Conservation (phyloP, 2,113 vertebrate genomes). For the Lathamus discolor region DNA sequence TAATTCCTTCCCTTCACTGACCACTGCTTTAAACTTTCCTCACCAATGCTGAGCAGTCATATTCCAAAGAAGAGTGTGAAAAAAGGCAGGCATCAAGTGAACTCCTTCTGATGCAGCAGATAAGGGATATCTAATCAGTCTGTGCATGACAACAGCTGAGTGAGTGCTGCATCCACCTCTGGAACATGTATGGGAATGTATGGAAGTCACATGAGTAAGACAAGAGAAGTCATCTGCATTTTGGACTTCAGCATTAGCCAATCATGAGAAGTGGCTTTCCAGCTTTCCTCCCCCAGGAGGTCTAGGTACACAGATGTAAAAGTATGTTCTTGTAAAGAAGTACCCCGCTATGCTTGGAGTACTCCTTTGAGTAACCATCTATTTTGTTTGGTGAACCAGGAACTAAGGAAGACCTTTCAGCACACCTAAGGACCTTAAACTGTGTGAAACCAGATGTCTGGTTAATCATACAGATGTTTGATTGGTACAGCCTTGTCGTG, state of each 20-base stretch:
- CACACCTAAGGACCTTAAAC: not conserved
- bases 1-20: not conserved
- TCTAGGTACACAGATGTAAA: not conserved
- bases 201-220: not conserved
- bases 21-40: not conserved
- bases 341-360: not conserved
- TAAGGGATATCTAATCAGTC: not conserved
- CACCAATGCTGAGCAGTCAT: not conserved
- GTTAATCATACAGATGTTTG: not conserved
- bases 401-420: fast-evolving
- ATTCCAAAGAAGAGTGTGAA: not conserved
- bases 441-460: not conserved
- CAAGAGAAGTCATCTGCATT: not conserved
- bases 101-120: not conserved
- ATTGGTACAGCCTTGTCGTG: not conserved
- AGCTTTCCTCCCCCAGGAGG: not conserved
- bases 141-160: not conserved
- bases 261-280: not conserved
- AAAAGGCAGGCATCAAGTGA: not conserved
- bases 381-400: not conserved
- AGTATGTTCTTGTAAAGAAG: not conserved
- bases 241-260: not conserved
- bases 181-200: not conserved
- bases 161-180: not conserved
- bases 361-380: not conserved